phyloP scores from a whole-genome alignment of 2,888 invertebrate species.

The Monopis laevigella region DNA sequence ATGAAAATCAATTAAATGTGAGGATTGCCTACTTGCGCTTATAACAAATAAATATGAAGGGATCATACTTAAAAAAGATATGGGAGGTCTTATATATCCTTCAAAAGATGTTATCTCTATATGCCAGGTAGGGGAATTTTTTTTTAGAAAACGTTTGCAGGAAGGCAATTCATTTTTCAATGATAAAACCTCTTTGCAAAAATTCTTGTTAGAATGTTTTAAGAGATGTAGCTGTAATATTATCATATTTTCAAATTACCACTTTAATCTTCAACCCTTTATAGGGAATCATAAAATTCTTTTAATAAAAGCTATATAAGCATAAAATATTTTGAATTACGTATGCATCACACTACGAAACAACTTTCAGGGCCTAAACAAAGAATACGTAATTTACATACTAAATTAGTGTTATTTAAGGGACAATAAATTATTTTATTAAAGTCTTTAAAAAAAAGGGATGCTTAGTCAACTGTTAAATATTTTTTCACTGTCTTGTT shows the following conservation, averaged over 20 bases:
- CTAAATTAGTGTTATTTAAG: slow-evolving; percentile 2
- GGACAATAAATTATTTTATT: too few relatives aligned
- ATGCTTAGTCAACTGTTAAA: too few relatives aligned
- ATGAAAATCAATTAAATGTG: not conserved
- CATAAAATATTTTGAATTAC: not conserved
- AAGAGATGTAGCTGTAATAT: not conserved
- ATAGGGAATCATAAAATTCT: not conserved
- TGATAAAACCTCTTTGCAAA: not conserved
- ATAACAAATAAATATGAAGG: too few relatives aligned
- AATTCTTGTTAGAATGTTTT: not conserved
- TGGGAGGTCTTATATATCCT: not conserved
- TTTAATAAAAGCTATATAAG: not conserved
- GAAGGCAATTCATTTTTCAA: not conserved
- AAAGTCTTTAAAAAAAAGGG: too few relatives aligned
- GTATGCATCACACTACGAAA: not conserved
- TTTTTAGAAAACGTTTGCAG: not conserved
- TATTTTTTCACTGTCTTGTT: too few relatives aligned
- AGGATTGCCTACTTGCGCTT: not conserved
- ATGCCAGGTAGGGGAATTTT: not conserved
- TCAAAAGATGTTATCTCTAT: not conserved
- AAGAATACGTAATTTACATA: slow-evolving; percentile 4
- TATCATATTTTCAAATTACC: not conserved
- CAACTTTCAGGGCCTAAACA: not conserved
- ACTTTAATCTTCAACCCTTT: not conserved
- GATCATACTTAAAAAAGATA: slow-evolving; percentile 1